Evolutionary conservation across 2,797 vertebrate species (phyloP).

Genomic region (Gephyroberyx darwinii): DNA sequence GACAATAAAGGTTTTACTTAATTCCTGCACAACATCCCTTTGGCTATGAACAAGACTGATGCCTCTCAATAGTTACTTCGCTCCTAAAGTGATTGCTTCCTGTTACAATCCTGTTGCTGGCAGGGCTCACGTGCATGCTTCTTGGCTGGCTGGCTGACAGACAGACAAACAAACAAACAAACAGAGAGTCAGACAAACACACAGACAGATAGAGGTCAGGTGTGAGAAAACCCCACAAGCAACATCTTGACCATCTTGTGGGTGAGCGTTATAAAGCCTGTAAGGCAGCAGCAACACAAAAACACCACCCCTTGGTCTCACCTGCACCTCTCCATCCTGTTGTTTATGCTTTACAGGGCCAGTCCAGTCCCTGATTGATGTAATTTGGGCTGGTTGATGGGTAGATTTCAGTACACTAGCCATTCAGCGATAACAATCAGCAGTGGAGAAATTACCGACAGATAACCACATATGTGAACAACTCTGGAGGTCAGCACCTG

Average conservation of each 20-base stretch:
- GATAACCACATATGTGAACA: slow-evolving; percentile 80
- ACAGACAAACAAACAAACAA: slow-evolving; percentile 3
- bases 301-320: slow-evolving; percentile 3
- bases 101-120: slow-evolving; percentile 53
- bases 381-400: slow-evolving; percentile 69
- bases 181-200: slow-evolving; percentile 11
- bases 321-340: slow-evolving; percentile 6
- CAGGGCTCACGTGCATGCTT: slow-evolving; percentile 20
- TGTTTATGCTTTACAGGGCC: slow-evolving; percentile 45
- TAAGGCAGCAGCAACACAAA: neutral
- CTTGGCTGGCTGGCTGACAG: slow-evolving; percentile 6
- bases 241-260: neutral
- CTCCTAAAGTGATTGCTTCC: slow-evolving; percentile 74
- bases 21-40: slow-evolving; percentile 14
- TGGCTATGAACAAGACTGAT: slow-evolving; percentile 49
- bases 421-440: slow-evolving; percentile 78
- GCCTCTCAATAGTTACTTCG: slow-evolving; percentile 43
- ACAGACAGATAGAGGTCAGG: too few species aligned
- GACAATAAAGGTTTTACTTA: too few species aligned
- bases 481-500: slow-evolving; percentile 82
- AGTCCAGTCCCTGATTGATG: slow-evolving; percentile 70
- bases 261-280: neutral
- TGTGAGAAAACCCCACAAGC: neutral
- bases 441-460: slow-evolving; percentile 77
- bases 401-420: slow-evolving; percentile 65